Conservation (phyloP, 1,140 invertebrate species). For the Leptonema lineaticorne region DNA sequence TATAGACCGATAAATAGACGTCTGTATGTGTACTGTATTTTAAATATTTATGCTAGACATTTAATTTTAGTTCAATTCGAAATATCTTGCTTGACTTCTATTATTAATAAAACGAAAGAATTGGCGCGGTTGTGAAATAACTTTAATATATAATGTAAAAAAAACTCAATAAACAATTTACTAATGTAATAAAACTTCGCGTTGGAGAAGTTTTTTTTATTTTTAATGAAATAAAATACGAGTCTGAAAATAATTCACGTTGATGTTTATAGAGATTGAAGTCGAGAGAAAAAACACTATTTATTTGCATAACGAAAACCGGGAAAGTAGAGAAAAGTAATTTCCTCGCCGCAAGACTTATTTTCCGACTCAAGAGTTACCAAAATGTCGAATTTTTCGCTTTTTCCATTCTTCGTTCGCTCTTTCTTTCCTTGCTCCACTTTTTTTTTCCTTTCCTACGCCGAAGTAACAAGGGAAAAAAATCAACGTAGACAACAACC, state of each 20-base stretch:
- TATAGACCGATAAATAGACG: too few species aligned
- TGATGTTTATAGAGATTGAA: not conserved
- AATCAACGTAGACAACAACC: not conserved
- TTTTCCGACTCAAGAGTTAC: not conserved
- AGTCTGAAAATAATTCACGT: not conserved
- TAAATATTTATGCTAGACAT: too few species aligned
- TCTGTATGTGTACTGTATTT: too few species aligned
- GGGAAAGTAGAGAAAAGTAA: not conserved
- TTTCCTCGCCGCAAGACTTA: not conserved
- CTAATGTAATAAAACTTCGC: too few species aligned
- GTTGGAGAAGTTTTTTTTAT: too few species aligned
- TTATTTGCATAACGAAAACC: conserved; percentile 2
- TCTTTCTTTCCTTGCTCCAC: not conserved
- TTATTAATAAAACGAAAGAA: too few species aligned
- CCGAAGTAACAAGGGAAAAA: not conserved
- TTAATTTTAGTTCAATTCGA: too few species aligned
- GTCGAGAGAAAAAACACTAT: not conserved
- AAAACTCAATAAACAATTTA: too few species aligned
- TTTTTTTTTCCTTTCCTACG: not conserved
- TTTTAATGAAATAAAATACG: not conserved
- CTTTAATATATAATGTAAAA: too few species aligned
- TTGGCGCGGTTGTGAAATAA: too few species aligned
- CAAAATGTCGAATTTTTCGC: not conserved
- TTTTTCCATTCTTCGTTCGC: too few species aligned
- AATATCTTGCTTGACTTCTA: too few species aligned